Conservation (phyloP, 2,113 vertebrate genomes). For the Apaloderma vittatum region DNA sequence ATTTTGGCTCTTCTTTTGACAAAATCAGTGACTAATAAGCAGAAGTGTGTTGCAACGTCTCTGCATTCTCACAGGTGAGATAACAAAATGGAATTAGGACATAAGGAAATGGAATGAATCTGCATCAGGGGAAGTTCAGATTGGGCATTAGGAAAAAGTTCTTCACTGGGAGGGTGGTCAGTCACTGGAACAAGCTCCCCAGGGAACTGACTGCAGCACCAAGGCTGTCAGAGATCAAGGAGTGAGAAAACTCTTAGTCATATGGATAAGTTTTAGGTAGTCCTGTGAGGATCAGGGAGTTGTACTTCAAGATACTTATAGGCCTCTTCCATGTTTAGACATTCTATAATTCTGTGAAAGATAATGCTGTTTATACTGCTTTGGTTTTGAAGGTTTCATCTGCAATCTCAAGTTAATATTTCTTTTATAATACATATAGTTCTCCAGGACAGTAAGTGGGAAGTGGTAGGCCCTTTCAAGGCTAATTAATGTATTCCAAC, state of each 20-base stretch:
- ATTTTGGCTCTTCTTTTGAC: not conserved
- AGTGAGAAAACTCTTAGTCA: rapidly evolving
- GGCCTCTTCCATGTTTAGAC: not conserved
- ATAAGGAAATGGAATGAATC: not conserved
- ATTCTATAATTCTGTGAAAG: not conserved
- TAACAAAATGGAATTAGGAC: too few relatives aligned
- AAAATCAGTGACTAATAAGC: not conserved
- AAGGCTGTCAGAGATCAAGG: not conserved
- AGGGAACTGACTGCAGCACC: not conserved
- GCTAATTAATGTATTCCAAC: not conserved
- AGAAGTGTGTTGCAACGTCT: not conserved
- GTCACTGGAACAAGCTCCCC: not conserved
- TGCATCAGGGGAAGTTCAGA: not conserved
- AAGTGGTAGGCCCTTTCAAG: not conserved
- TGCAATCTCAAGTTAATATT: not conserved
- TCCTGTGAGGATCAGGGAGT: not conserved
- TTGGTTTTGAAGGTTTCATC: not conserved
- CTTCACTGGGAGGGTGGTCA: not conserved
- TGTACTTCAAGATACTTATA: not conserved
- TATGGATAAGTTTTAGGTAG: not conserved
- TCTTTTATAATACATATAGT: not conserved
- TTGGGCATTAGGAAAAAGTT: not conserved
- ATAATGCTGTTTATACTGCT: not conserved
- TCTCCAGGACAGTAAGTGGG: not conserved
- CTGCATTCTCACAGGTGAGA: not conserved